Conservation (phyloP, 2,113 vertebrate genomes). For the Tenebrosternarchus preto region DNA sequence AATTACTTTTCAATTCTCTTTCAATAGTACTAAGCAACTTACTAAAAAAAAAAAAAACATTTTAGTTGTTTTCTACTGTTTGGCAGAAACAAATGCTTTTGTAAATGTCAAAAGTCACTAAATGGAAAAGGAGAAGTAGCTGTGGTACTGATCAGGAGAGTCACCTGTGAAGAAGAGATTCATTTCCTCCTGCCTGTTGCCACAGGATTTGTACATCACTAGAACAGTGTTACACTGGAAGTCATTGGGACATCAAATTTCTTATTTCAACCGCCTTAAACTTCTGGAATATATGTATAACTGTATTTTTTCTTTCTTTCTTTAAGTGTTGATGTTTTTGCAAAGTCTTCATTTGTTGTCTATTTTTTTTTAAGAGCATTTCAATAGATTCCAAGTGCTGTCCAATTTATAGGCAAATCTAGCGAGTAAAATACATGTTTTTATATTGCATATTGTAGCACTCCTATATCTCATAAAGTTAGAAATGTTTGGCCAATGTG, state of each 20-base stretch:
- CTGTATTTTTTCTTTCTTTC: slow-evolving; percentile 70
- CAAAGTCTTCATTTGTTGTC: slow-evolving; percentile 69
- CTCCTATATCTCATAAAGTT: slow-evolving; percentile 76
- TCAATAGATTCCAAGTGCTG: slow-evolving; percentile 74
- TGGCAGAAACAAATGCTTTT: slow-evolving; percentile 71
- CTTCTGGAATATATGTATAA: slow-evolving; percentile 72
- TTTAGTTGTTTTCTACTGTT: slow-evolving; percentile 67
- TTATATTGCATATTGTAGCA: slow-evolving; percentile 84
- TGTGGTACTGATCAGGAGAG: slow-evolving; percentile 53
- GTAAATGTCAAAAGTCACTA: slow-evolving; percentile 64
- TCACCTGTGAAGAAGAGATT: slow-evolving; percentile 69
- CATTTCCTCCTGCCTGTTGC: slow-evolving; percentile 71
- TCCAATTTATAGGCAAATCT: slow-evolving; percentile 76
- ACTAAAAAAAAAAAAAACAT: slow-evolving; percentile 60
- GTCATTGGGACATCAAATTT: slow-evolving; percentile 71
- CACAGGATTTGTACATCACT: slow-evolving; percentile 75
- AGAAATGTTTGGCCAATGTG: slow-evolving; percentile 71
- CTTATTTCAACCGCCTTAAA: slow-evolving; percentile 81
- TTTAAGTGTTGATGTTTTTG: slow-evolving; percentile 72
- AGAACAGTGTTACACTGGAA: slow-evolving; percentile 58
- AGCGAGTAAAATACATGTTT: slow-evolving; percentile 74
- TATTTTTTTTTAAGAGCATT: slow-evolving; percentile 69
- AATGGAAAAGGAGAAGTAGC: slow-evolving; percentile 21
- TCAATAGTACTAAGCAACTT: slow-evolving; percentile 56
- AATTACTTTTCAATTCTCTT: slow-evolving; percentile 66